Evolutionary conservation across 2,113 vertebrate species (phyloP).

Genomic region (Zeus faber): DNA sequence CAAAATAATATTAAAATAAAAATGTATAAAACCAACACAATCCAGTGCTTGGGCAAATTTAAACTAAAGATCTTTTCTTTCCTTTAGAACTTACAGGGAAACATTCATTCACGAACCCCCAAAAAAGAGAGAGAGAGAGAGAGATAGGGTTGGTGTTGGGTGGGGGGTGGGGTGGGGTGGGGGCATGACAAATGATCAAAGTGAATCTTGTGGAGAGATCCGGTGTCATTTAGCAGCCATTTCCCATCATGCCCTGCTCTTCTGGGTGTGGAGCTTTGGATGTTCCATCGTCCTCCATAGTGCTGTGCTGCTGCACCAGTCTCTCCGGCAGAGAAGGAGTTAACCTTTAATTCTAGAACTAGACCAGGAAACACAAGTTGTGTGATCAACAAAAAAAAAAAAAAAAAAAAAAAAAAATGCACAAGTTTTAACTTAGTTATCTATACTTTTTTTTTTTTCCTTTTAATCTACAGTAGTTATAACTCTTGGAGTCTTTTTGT

Average conservation of each 20-base stretch:
- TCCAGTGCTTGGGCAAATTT: slow-evolving; percentile 93
- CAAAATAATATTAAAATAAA: slow-evolving; percentile 76
- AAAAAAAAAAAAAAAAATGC: slow-evolving; percentile 76
- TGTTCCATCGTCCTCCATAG: slow-evolving; percentile 72
- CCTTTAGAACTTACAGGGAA: slow-evolving; percentile 83
- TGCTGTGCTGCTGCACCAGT: slow-evolving; percentile 92
- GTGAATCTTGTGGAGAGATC: slow-evolving; percentile 81
- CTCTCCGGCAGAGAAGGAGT: slow-evolving; percentile 91
- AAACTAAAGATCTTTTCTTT: slow-evolving; percentile 82
- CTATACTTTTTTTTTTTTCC: slow-evolving; percentile 95
- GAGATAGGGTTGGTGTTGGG: neutral
- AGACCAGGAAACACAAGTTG: slow-evolving; percentile 95
- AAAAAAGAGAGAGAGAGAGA: slow-evolving; percentile 69
- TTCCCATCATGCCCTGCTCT: slow-evolving; percentile 77
- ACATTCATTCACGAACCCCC: slow-evolving; percentile 89
- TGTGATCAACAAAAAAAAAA: slow-evolving; percentile 85
- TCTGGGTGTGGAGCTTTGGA: slow-evolving; percentile 76
- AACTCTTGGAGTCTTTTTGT: slow-evolving; percentile 97
- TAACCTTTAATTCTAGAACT: slow-evolving; percentile 96
- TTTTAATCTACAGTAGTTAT: slow-evolving; percentile 98
- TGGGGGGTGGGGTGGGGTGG: neutral
- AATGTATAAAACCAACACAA: slow-evolving; percentile 82
- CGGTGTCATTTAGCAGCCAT: slow-evolving; percentile 76
- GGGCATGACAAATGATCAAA: slow-evolving; percentile 86
- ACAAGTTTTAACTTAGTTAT: slow-evolving; percentile 99